Evolutionary conservation across 2,113 vertebrate genomes (phyloP), one percentile per base, ranked within the genome.

Genomic region (Chelonoidis abingdonii): DNA sequence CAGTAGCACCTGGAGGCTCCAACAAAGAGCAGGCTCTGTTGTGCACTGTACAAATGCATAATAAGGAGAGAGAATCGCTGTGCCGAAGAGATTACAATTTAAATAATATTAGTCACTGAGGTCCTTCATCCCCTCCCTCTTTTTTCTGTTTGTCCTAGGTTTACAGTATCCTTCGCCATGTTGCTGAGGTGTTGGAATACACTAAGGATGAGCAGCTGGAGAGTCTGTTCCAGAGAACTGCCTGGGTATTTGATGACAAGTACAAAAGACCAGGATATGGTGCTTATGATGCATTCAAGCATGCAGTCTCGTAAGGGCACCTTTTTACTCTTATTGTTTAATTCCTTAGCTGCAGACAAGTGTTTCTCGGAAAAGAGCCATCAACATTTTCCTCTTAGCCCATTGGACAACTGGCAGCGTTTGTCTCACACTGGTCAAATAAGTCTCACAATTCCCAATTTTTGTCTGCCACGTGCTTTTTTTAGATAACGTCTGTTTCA

Each of bases 241-340:
- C 99, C 94, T 99, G 99, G 99, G 99, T 99, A 9, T 99, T 99
- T 38, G 99, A 99, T 95, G 99, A 99, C 98, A 99, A 99, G 88
- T 99, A 99, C 98, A 99, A 99, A 97, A 98, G 99, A 79, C 99
- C 99, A 0, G 99, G 99, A 98, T 99, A 99, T 29, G 99, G 99
- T 29, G 99, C 99, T 81, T 99, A 99, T 2, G 99, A 99, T 92
- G 99, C 99, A 81, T 99, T 99, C 98, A 99, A 99, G 96, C 99
- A 99, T 80, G 99, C 99, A 22, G 99, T 99, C 86, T 99, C 99
- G 99, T 99, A 98, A 99, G 99, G 89, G 90, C 9, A 9, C 3
- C 93, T 85, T 72, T 93, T 8, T 91, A 17, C 82, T 96, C 89
- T 38, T 84, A 35, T 27, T 35, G 22, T 31, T 97, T 84, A 2